Evolutionary conservation across 2,888 invertebrate species (phyloP), one percentile per base, ranked within the genome.

Genomic region (Nemotelus pantherinus): DNA sequence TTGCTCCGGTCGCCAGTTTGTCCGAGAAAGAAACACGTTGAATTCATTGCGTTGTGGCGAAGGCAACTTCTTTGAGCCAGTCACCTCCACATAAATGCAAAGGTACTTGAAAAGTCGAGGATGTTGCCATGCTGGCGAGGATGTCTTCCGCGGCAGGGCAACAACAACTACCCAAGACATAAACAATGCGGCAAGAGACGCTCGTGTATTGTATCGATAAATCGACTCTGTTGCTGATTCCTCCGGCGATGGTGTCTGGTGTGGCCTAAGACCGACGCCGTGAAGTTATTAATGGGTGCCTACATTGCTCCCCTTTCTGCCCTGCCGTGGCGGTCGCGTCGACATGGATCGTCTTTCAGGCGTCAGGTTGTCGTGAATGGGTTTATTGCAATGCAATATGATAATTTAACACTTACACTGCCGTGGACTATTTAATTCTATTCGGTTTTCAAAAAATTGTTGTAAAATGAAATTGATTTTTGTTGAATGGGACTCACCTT

Each of bases 11-110:
- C 78, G 78, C 78, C 78, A 63, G 76, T 78, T 78, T 76, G 78
- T 78, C 78, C 78, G 78, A 57, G 58, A 68, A 75, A 78, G 75
- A 78, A 78, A 43, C 78, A 70, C 76, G 76, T 78, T 75, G 76
- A 78, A 68, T 67, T 76, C 68, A 75, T 76, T 78, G 68, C 57
- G 70, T 53, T 70, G 65, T 60, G 75, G 72, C 25, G 75, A 70
- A 75, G 43, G 67, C 9, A 65, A 10, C 47, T 5, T 65, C 44
- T 65, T 25, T 65, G 9, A 44, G 65, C n/a, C 47, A 10, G 6
- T 50, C 50, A 7, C 5, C 6, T 9, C 9, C 65, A 57, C 72
- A 64, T 60, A 67, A 71, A 77, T 70, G 77, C 60, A 72, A 41
- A 60, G 64, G 50, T 68, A 39, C 43, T 47, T 48, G 58, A 43